These are phyloP conservation scores for Numenius phaeopus DNA, from an alignment of 2,797 vertebrate species.

Conservation along the genomic window DNA sequence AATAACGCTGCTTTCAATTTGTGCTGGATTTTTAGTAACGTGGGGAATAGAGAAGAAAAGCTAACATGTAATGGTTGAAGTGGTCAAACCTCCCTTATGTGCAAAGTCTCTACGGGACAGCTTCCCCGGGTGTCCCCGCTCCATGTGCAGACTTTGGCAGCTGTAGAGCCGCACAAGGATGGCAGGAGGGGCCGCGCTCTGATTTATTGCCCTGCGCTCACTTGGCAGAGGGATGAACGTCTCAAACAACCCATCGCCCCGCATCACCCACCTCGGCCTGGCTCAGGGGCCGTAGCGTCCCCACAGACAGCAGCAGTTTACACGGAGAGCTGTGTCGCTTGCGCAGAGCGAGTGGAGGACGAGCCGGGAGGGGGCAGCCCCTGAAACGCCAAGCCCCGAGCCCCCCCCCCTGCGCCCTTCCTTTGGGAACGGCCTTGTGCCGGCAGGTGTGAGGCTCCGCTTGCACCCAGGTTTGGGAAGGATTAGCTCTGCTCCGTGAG, in stretches of 20 bases:
- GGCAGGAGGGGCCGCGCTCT: not conserved
- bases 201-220: not conserved
- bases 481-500: conserved; percentile 20
- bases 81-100: not conserved
- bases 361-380: not conserved
- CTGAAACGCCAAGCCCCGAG: not conserved
- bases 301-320: not conserved
- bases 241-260: not conserved
- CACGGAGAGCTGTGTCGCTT: not conserved
- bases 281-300: accelerated
- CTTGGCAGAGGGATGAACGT: not conserved
- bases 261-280: accelerated
- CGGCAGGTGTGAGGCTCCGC: conserved; percentile 26
- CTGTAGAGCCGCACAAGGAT: not conserved
- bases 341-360: not conserved
- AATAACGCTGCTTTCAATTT: not conserved
- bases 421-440: not conserved
- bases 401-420: accelerated
- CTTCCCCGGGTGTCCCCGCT: not conserved
- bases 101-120: not conserved
- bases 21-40: not conserved
- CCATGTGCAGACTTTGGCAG: accelerated
- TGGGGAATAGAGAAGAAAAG: not conserved
- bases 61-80: not conserved
- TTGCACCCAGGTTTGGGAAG: conserved; percentile 10